Evolutionary conservation across 2,113 vertebrate genomes (phyloP).

Genomic region (Rhea americana): DNA sequence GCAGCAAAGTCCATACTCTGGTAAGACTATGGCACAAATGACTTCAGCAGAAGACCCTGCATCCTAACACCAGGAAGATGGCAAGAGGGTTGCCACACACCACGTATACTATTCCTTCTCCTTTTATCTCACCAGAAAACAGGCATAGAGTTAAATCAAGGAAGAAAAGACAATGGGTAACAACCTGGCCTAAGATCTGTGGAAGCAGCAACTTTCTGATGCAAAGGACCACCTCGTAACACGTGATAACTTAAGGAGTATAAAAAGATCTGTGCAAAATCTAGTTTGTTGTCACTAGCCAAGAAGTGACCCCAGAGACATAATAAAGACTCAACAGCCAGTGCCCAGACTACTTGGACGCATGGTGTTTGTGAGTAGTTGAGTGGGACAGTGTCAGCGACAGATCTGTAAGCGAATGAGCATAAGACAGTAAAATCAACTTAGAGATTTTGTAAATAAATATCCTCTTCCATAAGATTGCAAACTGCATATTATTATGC

Average conservation of each 20-base stretch:
- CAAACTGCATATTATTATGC: neutral
- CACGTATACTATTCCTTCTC: fast-evolving
- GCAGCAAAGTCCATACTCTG: neutral
- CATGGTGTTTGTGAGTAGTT: too few species aligned
- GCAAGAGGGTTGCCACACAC: neutral
- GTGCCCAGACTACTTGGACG: too few species aligned
- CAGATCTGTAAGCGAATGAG: neutral
- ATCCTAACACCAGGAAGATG: neutral
- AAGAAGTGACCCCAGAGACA: too few species aligned
- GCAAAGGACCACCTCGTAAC: neutral
- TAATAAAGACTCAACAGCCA: too few species aligned
- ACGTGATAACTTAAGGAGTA: too few species aligned
- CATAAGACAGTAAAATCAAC: neutral
- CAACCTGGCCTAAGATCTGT: neutral
- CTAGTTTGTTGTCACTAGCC: too few species aligned
- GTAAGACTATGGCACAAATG: fast-evolving
- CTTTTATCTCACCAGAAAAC: neutral
- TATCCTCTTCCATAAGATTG: neutral
- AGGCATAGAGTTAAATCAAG: neutral
- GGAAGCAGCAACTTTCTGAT: neutral
- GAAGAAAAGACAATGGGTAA: fast-evolving
- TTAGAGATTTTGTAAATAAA: neutral
- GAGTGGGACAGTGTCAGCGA: neutral
- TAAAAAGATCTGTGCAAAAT: too few species aligned
- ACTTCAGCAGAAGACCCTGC: neutral